phyloP scores from a whole-genome alignment of 2,888 invertebrate species.

The Stenodera caucasica region DNA sequence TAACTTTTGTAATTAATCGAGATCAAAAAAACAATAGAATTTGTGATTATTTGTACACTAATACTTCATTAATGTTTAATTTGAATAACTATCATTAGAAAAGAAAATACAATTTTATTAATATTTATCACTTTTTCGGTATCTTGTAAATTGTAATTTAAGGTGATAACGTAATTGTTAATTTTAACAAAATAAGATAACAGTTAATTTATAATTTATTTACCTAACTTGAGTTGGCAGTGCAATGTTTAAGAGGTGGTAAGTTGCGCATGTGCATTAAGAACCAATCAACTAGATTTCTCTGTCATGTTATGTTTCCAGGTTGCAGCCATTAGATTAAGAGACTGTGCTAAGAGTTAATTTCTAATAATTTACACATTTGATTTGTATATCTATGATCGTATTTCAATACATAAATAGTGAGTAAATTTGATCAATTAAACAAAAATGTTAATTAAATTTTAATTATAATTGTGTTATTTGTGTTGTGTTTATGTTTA shows the following conservation, averaged over 20 bases:
- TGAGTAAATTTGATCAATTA: neutral
- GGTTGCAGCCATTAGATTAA: conserved; percentile 7
- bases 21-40: no score
- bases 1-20: no score
- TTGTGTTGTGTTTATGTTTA: conserved; percentile 11
- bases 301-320: neutral
- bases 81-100: no score
- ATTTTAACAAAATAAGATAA: neutral
- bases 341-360: neutral
- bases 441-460: neutral
- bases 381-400: neutral
- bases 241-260: neutral
- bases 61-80: no score
- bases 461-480: conserved; percentile 7
- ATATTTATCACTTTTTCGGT: no score
- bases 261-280: conserved; percentile 6
- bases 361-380: conserved; percentile 5
- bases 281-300: neutral
- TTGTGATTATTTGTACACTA: no score
- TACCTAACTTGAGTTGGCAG: neutral
- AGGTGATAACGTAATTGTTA: neutral
- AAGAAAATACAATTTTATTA: no score
- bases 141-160: no score
- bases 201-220: conserved; percentile 3
- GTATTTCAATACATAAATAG: neutral